Percentiles rank a stretch among this genome's conserved stretches.
These are phyloP conservation scores for Leistus spinibarbis DNA, from an alignment of 2,888 invertebrate species.

Conservation along the genomic window DNA sequence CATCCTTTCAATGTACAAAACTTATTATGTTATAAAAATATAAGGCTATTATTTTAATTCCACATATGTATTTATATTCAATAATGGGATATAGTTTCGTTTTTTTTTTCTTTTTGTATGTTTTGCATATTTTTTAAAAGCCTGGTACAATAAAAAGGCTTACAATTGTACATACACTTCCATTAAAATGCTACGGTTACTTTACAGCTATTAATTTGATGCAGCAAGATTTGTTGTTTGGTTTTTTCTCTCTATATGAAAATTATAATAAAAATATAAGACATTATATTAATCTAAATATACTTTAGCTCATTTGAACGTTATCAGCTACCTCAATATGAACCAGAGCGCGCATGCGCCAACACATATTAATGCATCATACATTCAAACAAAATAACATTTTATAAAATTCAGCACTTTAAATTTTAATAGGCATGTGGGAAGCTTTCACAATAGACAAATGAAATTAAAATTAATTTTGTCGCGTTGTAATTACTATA, in stretches of 20 bases:
- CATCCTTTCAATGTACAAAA: constrained; percentile 56
- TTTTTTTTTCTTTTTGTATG: constrained; percentile 15
- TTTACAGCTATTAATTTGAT: constrained; percentile 27
- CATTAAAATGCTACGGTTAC: constrained; percentile 22
- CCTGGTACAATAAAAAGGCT: constrained; percentile 22
- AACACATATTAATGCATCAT: not conserved
- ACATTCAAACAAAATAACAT: not conserved
- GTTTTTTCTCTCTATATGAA: not conserved
- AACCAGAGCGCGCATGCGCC: not conserved
- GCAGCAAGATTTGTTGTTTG: constrained; percentile 9
- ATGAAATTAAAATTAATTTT: too few species aligned
- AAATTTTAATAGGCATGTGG: not conserved
- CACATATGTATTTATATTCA: constrained; percentile 35
- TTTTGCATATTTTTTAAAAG: constrained; percentile 24
- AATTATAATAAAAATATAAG: constrained; percentile 11
- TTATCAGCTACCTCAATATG: not conserved
- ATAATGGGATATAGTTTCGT: constrained; percentile 28
- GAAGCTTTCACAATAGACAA: too few species aligned
- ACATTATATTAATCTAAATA: constrained; percentile 14
- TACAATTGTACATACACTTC: constrained; percentile 32
- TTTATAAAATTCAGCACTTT: not conserved
- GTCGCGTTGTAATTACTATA: too few species aligned
- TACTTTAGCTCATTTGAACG: not conserved
- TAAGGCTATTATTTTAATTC: constrained; percentile 51
- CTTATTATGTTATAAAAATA: constrained; percentile 55